Evolutionary conservation across 37 sponge, comb jelly and placozoan species (phyloP), one percentile per base, ranked within the genome.

Genomic region (Bolinopsis microptera): DNA sequence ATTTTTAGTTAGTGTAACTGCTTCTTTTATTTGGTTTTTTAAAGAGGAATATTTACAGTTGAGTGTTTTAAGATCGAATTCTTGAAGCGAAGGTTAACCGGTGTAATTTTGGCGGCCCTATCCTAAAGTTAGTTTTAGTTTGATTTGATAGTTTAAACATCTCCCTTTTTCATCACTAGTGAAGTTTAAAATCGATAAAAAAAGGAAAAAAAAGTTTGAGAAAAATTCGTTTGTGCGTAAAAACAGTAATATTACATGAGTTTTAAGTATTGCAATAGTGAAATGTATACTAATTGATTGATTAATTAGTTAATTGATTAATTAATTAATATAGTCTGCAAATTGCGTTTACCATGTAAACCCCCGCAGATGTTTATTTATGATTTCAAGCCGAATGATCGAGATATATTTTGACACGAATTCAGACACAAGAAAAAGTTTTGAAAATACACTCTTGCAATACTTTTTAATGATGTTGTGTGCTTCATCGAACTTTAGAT

Each of bases 201-300:
- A 77, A 77, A 77, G 27, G 36, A 77, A 77, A 77, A 72, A 77
- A 77, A 77, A 77, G 27, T 27, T 77, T 77, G 35, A 77, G 80
- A 77, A 77, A 77, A 77, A 77, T 77, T 77, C 80, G 80, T 77
- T 77, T 77, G 80, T 77, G 27, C 33, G 80, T 77, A 77, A 35
- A 77, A 77, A 77, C 80, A 77, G 80, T 77, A 32, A 32, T 77
- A 22, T 34, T 77, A 77, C 21, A 33, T 32, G 32, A 16, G 35
- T 77, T 32, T n/a, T 9, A 35, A 77, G 21, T 77, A 16, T 77
- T 35, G 3, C 80, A 32, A 32, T 1, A 70, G 32, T 28, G 74
- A 25, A 30, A 70, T 70, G 28, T 28, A 5, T 70, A 67, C 18
- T 67, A n/a, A n/a, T n/a, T n/a, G n/a, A n/a, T n/a, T n/a, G n/a